Conservation (phyloP, 1,140 invertebrate genomes). For the Bombus huntii region DNA sequence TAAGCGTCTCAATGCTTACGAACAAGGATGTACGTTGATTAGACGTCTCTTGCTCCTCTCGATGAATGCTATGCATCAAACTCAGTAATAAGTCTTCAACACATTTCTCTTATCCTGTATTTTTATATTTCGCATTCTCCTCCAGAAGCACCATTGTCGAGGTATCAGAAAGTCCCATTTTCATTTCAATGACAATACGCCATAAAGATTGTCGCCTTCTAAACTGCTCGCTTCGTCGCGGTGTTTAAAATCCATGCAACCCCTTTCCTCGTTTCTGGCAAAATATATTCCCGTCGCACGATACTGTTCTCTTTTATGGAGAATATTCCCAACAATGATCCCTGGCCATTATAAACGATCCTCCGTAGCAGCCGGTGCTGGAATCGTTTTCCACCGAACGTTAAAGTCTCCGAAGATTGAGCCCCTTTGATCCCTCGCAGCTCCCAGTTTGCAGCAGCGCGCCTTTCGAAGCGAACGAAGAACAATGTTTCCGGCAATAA, state of each 20-base stretch:
- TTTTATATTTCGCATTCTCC: no score
- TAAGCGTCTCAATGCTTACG: no score
- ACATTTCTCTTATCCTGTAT: not conserved
- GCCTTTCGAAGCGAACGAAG: conserved; percentile 23
- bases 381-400: conserved; percentile 32
- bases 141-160: not conserved
- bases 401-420: conserved; percentile 39
- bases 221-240: not conserved
- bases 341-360: conserved; percentile 41
- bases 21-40: no score
- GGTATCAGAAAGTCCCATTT: not conserved
- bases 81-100: no score
- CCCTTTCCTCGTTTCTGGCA: not conserved
- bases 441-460: no score
- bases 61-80: no score
- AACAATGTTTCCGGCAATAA: conserved; percentile 46
- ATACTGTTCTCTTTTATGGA: conserved; percentile 33
- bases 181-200: conserved; percentile 9
- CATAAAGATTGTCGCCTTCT: not conserved
- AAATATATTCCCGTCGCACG: conserved; percentile 32
- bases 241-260: not conserved
- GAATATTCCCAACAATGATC: conserved; percentile 50
- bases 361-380: not conserved
- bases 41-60: no score
- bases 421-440: conserved; percentile 40